Base-by-base conservation (phyloP, 1,140 invertebrate genomes). In the Hermatobates lingyangjiaoensis region DNA sequence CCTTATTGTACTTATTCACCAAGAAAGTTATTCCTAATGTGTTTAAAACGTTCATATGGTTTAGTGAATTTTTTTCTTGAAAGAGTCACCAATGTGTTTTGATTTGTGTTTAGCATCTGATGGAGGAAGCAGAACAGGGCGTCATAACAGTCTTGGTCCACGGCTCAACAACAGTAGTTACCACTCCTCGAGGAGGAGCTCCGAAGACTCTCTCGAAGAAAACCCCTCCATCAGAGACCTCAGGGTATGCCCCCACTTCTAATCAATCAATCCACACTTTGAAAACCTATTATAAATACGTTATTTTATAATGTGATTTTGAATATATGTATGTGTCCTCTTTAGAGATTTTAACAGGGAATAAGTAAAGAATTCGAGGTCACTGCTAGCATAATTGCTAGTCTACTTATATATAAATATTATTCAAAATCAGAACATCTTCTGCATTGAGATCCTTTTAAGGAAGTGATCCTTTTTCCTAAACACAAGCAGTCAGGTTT, bases 131-230 rank as follows among this genome's bases (percentile, higher is more conserved):
- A n/a, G 34, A 21, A 48, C 25, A 4, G 38, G 21, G 7, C 24
- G 48, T 15, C 23, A 45, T 18, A 52, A 51, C 53, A 27, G 44
- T 50, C 27, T 51, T 46, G 18, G 51, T 7, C 27, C 59, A 51
- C 38, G 56, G 47, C 51, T 51, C 1, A 48, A 58, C 40, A 51
- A 55, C 63, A 52, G 65, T 65, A 75, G 74, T 57, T 76, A 80
- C 64, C 77, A 80, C 57, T 85, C 83, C 45, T 85, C 83, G 57
- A 70, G 87, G 47, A 73, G 85, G 52, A 86, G 82, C 59, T 87
- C 83, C 15, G 85, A 89, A 65, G 87, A 90, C 66, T 88, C 86
- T 1, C 67, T 82, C 24, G 87, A 90, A 62, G 85, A 89, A 62
- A 74, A 58, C 27, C 55, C 76, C 47, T 76, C 79, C 51, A 65